phyloP scores from a whole-genome alignment of 2,888 invertebrate species.

The Drosophila setosimentum region DNA sequence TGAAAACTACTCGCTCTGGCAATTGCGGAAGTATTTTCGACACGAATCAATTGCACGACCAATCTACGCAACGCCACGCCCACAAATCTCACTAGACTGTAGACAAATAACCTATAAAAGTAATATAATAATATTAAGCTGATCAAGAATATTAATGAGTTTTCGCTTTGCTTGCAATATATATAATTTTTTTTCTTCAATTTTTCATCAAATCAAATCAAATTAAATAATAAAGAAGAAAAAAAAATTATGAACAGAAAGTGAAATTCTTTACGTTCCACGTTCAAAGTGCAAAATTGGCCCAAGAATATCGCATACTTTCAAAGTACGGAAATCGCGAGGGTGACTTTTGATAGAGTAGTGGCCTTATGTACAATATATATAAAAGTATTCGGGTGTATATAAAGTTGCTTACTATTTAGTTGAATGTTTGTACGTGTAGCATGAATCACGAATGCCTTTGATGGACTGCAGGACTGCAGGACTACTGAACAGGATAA shows the following conservation, averaged over 20 bases:
- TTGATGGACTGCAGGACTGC: constrained; percentile 38
- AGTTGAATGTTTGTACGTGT: constrained; percentile 64
- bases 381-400: constrained; percentile 1
- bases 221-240: not conserved
- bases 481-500: constrained; percentile 21
- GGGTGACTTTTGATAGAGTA: constrained; percentile 51
- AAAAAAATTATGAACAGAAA: not conserved
- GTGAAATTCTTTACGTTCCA: not conserved
- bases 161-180: not conserved
- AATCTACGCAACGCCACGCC: constrained; percentile 2
- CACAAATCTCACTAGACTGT: not conserved
- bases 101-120: constrained; percentile 10
- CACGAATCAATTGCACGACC: constrained; percentile 46
- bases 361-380: not conserved
- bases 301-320: not conserved
- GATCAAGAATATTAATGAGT: not conserved
- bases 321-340: constrained; percentile 3
- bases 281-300: constrained; percentile 4
- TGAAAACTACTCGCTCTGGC: constrained; percentile 5
- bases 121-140: not conserved
- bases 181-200: too few relatives aligned
- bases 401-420: constrained; percentile 64
- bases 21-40: constrained; percentile 56
- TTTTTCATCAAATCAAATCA: not conserved
- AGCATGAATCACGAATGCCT: constrained; percentile 70